Evolutionary conservation across 2,888 invertebrate species (phyloP).

Genomic region (Melangyna quadrimaculata): DNA sequence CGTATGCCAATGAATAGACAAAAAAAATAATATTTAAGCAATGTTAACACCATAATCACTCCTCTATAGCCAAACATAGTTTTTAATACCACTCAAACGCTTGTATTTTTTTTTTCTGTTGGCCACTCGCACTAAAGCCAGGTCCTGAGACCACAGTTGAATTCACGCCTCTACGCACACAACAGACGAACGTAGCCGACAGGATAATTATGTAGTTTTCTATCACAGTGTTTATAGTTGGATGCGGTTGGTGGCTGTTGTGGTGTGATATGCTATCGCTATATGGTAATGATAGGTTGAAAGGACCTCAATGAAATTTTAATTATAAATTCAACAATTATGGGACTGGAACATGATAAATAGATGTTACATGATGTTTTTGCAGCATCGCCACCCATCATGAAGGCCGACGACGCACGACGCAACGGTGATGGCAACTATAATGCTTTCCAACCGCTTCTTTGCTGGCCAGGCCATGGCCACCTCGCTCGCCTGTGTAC

Average conservation of each 20-base stretch:
- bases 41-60: constrained; percentile 47
- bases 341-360: constrained; percentile 69
- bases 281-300: constrained; percentile 23
- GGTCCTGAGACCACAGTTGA: constrained; percentile 52
- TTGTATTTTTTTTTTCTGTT: constrained; percentile 4
- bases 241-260: constrained; percentile 30
- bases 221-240: constrained; percentile 38
- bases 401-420: too few species aligned
- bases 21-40: constrained; percentile 6
- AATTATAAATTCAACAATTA: constrained; percentile 72
- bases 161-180: constrained; percentile 64
- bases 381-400: constrained; percentile 61
- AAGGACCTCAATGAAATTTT: constrained; percentile 67
- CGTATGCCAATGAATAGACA: background rate
- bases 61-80: constrained; percentile 13
- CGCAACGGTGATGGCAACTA: background rate
- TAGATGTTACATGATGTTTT: constrained; percentile 71
- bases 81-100: constrained; percentile 25
- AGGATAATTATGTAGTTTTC: constrained; percentile 62
- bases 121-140: constrained; percentile 8
- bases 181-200: constrained; percentile 46
- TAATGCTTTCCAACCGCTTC: background rate
- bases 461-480: background rate
- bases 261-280: background rate
- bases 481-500: constrained; percentile 23